A percentile compares a stretch with the other conserved stretches of the same genome.
These are phyloP conservation scores for Cardiocondyla obscurior DNA, from an alignment of 1,140 invertebrate genomes.

Conservation along the genomic window DNA sequence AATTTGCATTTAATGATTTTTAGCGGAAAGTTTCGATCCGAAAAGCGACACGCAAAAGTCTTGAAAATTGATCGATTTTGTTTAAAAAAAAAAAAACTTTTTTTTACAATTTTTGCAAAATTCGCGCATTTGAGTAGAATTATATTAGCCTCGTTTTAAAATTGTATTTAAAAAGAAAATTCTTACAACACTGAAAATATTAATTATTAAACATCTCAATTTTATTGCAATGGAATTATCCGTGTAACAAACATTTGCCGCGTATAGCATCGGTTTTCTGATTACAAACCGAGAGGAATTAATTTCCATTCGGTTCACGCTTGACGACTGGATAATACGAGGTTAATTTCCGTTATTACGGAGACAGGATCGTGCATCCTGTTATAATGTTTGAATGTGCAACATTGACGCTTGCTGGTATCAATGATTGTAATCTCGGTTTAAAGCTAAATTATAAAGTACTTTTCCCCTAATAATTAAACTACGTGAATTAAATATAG, in stretches of 20 bases:
- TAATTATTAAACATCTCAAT: background rate
- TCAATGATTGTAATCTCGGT: constrained; percentile 10
- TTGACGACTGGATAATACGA: constrained; percentile 23
- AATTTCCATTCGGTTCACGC: constrained; percentile 29
- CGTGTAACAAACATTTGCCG: constrained; percentile 9
- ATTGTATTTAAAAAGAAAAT: background rate
- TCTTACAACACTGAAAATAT: background rate
- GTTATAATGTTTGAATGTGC: constrained; percentile 11
- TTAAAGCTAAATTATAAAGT: background rate
- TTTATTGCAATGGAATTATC: background rate
- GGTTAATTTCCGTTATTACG: constrained; percentile 29
- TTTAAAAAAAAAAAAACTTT: background rate
- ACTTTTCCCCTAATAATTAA: background rate
- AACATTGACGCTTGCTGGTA: background rate
- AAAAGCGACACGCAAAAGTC: background rate
- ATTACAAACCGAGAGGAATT: constrained; percentile 15
- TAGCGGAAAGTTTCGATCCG: background rate
- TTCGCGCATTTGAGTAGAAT: background rate
- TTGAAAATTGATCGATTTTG: background rate
- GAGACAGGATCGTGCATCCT: background rate
- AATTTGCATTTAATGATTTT: background rate
- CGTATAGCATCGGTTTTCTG: background rate
- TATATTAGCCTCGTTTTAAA: background rate
- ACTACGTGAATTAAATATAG: background rate
- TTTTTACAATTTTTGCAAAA: no score